Evolutionary conservation across 2,888 invertebrate genomes (phyloP).

Genomic region (Cryptops parisi): DNA sequence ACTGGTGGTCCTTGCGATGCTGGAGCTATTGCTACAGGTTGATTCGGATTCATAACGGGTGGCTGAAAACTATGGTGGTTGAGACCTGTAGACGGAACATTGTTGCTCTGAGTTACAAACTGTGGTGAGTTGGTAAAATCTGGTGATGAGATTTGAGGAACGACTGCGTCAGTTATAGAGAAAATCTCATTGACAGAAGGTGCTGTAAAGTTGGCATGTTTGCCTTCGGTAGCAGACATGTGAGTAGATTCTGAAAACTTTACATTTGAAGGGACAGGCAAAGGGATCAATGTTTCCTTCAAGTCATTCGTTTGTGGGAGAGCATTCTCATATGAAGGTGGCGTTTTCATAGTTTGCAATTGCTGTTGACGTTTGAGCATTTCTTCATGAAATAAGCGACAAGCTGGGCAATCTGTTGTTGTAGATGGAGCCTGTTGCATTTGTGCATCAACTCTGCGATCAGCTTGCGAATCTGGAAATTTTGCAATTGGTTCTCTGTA

Average conservation of each 20-base stretch:
- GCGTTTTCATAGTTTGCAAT: not conserved
- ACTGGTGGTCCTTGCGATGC: not conserved
- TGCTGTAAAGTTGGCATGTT: not conserved
- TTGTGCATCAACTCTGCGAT: not conserved
- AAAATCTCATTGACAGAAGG: slow-evolving; percentile 1
- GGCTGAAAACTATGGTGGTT: not conserved
- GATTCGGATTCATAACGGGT: not conserved
- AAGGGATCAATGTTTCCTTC: not conserved
- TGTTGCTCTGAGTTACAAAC: not conserved
- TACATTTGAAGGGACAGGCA: not conserved
- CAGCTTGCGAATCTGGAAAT: not conserved
- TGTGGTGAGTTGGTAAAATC: not conserved
- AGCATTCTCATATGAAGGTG: not conserved
- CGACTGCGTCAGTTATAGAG: slow-evolving; percentile 1
- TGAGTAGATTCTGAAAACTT: not conserved
- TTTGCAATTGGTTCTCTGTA: not conserved
- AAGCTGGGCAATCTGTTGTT: slow-evolving; percentile 5
- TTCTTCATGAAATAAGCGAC: slow-evolving; percentile 6
- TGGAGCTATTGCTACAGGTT: not conserved
- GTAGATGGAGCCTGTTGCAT: too few species aligned
- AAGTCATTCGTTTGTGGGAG: not conserved
- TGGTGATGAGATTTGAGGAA: not conserved
- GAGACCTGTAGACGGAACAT: too few species aligned
- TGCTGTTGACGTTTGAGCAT: slow-evolving; percentile 1
- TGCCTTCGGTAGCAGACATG: not conserved